phyloP scores from a whole-genome alignment of 2,888 invertebrate genomes.

The Metellina segmentata region DNA sequence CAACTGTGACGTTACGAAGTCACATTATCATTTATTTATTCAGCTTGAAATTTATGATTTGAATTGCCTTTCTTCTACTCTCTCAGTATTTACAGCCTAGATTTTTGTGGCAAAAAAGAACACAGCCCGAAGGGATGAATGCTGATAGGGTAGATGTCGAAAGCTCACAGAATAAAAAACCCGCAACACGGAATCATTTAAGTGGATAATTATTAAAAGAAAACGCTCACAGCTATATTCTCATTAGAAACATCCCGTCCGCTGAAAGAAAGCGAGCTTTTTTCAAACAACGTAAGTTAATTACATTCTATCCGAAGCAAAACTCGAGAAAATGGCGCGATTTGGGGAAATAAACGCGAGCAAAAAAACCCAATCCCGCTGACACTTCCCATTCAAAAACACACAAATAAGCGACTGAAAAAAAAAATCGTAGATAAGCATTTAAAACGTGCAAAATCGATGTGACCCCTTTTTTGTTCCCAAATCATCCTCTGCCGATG shows the following conservation, averaged over 20 bases:
- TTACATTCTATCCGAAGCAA: conserved; percentile 13
- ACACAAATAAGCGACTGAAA: conserved; percentile 9
- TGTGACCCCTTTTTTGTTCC: conserved; percentile 26
- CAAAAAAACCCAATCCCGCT: background rate
- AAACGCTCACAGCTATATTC: background rate
- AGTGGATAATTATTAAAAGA: background rate
- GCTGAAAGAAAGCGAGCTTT: background rate
- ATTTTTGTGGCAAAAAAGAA: too few species aligned
- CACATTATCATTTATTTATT: too few species aligned
- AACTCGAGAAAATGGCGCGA: background rate
- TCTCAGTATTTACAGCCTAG: too few species aligned
- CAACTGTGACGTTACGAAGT: too few species aligned
- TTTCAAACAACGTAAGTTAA: conserved; percentile 1
- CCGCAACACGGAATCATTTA: background rate
- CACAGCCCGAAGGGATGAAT: too few species aligned
- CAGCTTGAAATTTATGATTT: too few species aligned
- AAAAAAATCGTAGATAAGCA: conserved; percentile 14
- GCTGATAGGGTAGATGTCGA: too few species aligned
- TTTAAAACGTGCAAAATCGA: conserved; percentile 48
- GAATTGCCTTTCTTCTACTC: too few species aligned
- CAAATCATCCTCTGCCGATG: conserved; percentile 8
- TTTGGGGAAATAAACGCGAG: background rate
- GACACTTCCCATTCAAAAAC: conserved; percentile 14
- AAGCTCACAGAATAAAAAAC: too few species aligned
- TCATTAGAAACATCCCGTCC: conserved; percentile 23